Evolutionary conservation across 2,113 vertebrate species (phyloP).

Genomic region (Aspidoscelis tigris): DNA sequence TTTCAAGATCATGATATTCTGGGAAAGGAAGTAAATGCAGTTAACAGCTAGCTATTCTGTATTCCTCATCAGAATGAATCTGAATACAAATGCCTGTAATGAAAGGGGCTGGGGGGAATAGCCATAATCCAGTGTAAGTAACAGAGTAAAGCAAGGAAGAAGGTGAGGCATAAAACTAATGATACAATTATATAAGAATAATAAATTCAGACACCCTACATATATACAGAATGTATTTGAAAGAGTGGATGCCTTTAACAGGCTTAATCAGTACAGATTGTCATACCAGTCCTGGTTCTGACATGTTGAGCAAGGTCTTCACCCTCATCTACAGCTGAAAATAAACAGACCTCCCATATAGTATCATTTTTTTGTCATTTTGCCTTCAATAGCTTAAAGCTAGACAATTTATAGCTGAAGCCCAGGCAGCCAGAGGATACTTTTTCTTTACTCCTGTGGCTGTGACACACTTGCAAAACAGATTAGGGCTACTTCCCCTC

Average conservation of each 20-base stretch:
- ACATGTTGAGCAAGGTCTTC: slow-evolving; percentile 35
- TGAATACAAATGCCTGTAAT: neutral
- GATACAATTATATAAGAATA: slow-evolving; percentile 9
- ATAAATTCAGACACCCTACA: neutral
- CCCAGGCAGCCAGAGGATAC: neutral
- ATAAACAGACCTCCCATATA: slow-evolving; percentile 52
- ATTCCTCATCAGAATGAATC: slow-evolving; percentile 1
- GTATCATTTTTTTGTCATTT: slow-evolving; percentile 31
- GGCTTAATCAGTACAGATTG: slow-evolving; percentile 15
- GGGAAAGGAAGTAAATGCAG: neutral
- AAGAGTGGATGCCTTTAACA: slow-evolving; percentile 27
- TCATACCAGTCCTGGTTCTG: slow-evolving; percentile 34
- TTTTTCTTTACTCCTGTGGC: slow-evolving; percentile 42
- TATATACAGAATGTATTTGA: slow-evolving; percentile 8
- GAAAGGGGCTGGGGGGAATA: no score
- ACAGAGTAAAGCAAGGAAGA: slow-evolving; percentile 18
- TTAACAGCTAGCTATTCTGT: neutral
- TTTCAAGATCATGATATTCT: neutral
- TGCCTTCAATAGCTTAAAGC: slow-evolving; percentile 45
- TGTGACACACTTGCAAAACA: slow-evolving; percentile 32
- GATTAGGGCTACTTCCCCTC: slow-evolving; percentile 28
- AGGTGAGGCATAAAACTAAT: neutral
- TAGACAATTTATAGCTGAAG: slow-evolving; percentile 40
- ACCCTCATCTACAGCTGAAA: slow-evolving; percentile 31
- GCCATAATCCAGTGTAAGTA: neutral